Conservation (phyloP, 2,797 vertebrate genomes). For the Myripristis jacobus region DNA sequence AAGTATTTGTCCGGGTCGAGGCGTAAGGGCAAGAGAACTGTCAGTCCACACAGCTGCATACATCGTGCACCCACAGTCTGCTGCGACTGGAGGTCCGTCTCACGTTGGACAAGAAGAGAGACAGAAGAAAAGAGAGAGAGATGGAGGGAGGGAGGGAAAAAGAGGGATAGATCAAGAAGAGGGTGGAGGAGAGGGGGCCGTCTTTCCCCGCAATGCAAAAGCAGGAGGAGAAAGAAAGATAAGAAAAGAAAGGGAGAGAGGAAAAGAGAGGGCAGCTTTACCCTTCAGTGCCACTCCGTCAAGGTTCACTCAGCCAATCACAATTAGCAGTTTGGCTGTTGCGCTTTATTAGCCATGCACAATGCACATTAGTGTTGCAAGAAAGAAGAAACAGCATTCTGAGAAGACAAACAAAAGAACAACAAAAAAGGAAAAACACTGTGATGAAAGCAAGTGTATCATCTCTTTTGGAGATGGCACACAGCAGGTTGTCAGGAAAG, state of each 20-base stretch:
- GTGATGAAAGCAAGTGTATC: too few species aligned
- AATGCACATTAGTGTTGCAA: not conserved
- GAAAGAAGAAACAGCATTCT: too few species aligned
- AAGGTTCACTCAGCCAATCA: not conserved
- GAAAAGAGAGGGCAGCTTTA: not conserved
- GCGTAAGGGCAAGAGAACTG: not conserved
- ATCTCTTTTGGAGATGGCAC: too few species aligned
- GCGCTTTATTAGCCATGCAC: not conserved
- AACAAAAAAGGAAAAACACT: too few species aligned
- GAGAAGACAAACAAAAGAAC: too few species aligned
- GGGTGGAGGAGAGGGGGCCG: too few species aligned
- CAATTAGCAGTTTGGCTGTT: not conserved
- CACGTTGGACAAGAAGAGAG: not conserved
- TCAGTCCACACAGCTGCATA: not conserved
- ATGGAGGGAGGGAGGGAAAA: too few species aligned
- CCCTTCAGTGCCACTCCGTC: not conserved
- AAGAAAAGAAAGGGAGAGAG: not conserved
- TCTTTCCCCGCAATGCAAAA: too few species aligned
- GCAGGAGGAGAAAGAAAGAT: not conserved
- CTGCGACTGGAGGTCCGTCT: not conserved
- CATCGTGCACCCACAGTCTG: not conserved
- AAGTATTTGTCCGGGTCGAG: not conserved
- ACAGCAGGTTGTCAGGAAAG: too few species aligned
- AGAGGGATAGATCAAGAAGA: too few species aligned
- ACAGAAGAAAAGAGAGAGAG: not conserved